phyloP scores from a whole-genome alignment of 2,797 vertebrate genomes.

The Arrhamphus sclerolepis region DNA sequence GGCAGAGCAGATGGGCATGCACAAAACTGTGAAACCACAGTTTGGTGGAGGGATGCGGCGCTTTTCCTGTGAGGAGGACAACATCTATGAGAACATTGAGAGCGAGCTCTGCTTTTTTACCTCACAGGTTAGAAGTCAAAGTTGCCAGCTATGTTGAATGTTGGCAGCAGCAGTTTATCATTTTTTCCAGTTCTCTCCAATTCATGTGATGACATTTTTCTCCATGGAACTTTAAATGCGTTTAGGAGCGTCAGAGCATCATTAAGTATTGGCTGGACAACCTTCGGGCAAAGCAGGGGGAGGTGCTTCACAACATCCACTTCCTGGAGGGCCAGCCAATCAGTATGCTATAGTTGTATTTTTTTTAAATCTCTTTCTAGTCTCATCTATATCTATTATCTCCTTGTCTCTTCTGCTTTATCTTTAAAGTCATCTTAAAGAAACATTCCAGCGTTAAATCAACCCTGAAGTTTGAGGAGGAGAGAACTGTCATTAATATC shows the following conservation, averaged over 20 bases:
- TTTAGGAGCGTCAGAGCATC: constrained; percentile 92
- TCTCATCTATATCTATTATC: not conserved
- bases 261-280: constrained; percentile 94
- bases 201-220: not conserved
- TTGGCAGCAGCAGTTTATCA: no score
- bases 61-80: constrained; percentile 93
- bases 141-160: not conserved
- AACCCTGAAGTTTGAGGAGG: no score
- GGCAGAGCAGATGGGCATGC: constrained; percentile 90
- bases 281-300: constrained; percentile 90
- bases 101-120: constrained; percentile 92
- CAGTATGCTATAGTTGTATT: constrained; percentile 87
- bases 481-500: no score
- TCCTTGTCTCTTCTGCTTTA: no score
- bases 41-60: constrained; percentile 89
- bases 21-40: constrained; percentile 89
- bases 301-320: constrained; percentile 91
- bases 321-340: constrained; percentile 95
- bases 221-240: not conserved
- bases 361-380: no score
- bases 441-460: no score
- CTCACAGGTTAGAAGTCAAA: constrained; percentile 86
- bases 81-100: constrained; percentile 94
- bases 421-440: no score
- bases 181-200: no score